Percentiles rank a stretch among this genome's conserved stretches.
These are phyloP conservation scores for Sinopyrophorus schimmeli DNA, from an alignment of 2,888 invertebrate genomes.

Conservation along the genomic window DNA sequence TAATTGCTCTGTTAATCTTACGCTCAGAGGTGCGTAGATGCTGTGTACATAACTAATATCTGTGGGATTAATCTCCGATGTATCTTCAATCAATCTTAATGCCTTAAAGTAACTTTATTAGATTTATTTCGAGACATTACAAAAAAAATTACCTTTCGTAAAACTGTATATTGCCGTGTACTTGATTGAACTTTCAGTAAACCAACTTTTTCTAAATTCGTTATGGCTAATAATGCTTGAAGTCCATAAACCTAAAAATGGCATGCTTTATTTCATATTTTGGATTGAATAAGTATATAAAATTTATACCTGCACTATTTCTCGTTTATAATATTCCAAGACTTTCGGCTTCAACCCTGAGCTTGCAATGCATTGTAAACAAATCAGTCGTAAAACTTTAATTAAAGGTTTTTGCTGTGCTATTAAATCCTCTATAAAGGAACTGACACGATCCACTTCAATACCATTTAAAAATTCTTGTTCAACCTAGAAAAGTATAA, in stretches of 20 bases:
- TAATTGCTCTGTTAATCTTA: constrained; percentile 81
- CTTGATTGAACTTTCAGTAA: constrained; percentile 76
- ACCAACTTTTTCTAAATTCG: constrained; percentile 86
- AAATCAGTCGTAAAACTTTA: constrained; percentile 85
- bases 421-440: constrained; percentile 91
- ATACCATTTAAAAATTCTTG: constrained; percentile 92
- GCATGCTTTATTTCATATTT: constrained; percentile 2
- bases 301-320: constrained; percentile 58
- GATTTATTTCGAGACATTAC: too few relatives aligned
- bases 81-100: constrained; percentile 83
- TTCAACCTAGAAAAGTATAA: constrained; percentile 61
- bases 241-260: constrained; percentile 80
- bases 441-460: constrained; percentile 85
- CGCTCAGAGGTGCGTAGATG: constrained; percentile 91
- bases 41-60: constrained; percentile 92
- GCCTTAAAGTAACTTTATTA: constrained; percentile 54
- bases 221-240: constrained; percentile 77
- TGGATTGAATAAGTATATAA: background rate
- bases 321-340: constrained; percentile 66
- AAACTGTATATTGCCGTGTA: constrained; percentile 71
- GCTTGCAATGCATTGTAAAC: constrained; percentile 89
- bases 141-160: constrained; percentile 67
- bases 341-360: constrained; percentile 93
- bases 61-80: constrained; percentile 77
- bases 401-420: constrained; percentile 79